Conservation (phyloP, 2,113 vertebrate genomes). For the Camelus dromedarius region DNA sequence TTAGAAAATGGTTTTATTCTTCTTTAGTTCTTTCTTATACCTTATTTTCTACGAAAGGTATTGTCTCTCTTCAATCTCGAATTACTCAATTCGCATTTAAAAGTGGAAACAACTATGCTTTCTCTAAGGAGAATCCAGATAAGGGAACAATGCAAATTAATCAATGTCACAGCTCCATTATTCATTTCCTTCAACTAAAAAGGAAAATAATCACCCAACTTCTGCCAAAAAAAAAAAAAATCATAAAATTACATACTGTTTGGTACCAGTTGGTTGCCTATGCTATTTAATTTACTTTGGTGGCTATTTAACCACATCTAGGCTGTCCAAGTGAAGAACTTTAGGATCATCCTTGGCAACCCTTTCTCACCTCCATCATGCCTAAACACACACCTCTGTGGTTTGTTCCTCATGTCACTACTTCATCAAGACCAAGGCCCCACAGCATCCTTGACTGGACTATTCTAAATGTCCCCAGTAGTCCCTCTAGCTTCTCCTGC, state of each 20-base stretch:
- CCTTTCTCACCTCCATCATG: background rate
- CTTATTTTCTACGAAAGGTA: constrained; percentile 3
- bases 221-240: background rate
- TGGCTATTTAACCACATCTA: background rate
- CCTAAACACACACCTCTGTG: background rate
- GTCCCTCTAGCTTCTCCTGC: background rate
- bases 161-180: background rate
- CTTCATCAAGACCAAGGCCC: background rate
- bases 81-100: constrained; percentile 31
- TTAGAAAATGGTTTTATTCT: constrained; percentile 1
- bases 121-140: background rate
- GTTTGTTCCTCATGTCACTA: background rate
- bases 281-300: background rate
- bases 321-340: background rate
- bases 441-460: background rate
- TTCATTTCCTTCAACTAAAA: constrained; percentile 23
- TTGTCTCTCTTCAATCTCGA: background rate
- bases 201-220: background rate
- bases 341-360: background rate
- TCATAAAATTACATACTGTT: background rate
- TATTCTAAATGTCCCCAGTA: background rate
- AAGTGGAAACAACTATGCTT: background rate
- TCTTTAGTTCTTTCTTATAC: constrained; percentile 21
- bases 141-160: background rate
- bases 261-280: background rate